phyloP scores from a whole-genome alignment of 1,140 invertebrate genomes.

The Sitophilus oryzae region DNA sequence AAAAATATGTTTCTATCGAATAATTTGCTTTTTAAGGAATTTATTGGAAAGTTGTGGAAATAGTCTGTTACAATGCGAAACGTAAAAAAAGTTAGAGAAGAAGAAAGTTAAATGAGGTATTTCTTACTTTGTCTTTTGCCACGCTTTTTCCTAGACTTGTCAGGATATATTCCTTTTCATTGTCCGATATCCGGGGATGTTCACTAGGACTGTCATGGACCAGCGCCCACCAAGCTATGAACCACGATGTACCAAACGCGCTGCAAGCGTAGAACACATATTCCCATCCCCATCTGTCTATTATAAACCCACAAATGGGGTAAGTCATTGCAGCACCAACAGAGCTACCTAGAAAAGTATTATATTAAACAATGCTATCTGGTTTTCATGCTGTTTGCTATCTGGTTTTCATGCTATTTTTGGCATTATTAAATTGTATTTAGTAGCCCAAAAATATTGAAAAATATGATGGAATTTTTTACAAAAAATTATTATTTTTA shows the following conservation, averaged over 20 bases:
- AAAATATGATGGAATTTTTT: too few relatives aligned
- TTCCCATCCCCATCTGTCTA: conserved; percentile 63
- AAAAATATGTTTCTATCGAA: too few relatives aligned
- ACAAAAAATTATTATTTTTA: too few relatives aligned
- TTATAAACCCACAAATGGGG: conserved; percentile 62
- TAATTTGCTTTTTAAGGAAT: too few relatives aligned
- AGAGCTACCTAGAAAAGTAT: conserved; percentile 50
- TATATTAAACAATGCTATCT: background rate
- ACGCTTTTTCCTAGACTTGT: conserved; percentile 49
- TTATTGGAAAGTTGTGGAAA: too few relatives aligned
- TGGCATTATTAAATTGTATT: too few relatives aligned
- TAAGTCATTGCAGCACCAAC: conserved; percentile 66
- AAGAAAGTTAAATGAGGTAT: conserved; percentile 3
- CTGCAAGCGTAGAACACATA: conserved; percentile 69
- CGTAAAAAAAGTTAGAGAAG: background rate
- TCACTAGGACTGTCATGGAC: conserved; percentile 62
- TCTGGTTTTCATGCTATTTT: too few relatives aligned
- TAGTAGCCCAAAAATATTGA: too few relatives aligned
- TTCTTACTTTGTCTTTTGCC: conserved; percentile 41
- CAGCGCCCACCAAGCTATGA: conserved; percentile 55
- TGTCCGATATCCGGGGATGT: conserved; percentile 67
- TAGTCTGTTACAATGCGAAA: too few relatives aligned
- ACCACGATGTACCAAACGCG: conserved; percentile 62
- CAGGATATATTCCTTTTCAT: conserved; percentile 58
- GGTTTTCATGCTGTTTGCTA: too few relatives aligned